phyloP scores from a whole-genome alignment of 2,113 vertebrate species.

The Martes martes region DNA sequence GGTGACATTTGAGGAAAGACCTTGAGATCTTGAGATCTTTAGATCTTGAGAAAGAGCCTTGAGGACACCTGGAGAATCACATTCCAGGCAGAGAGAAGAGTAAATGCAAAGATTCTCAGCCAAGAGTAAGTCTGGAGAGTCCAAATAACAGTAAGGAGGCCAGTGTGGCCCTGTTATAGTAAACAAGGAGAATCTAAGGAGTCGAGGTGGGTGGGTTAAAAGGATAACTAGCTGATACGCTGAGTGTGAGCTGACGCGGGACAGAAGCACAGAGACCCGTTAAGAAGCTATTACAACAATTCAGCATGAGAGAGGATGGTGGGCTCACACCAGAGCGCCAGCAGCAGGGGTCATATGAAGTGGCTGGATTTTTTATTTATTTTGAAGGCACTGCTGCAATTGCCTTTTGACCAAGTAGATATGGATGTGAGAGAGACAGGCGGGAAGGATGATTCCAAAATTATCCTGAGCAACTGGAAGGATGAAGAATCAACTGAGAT shows the following conservation, averaged over 20 bases:
- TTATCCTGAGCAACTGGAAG: background rate
- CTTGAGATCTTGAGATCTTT: too few species aligned
- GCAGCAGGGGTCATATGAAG: background rate
- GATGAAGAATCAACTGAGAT: background rate
- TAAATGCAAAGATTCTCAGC: background rate
- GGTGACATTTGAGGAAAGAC: background rate
- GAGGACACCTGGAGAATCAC: background rate
- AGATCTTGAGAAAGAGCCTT: background rate
- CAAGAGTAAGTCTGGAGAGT: background rate
- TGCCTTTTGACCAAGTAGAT: background rate
- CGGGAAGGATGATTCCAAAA: background rate
- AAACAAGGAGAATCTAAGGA: background rate
- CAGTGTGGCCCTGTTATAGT: background rate
- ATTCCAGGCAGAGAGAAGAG: background rate
- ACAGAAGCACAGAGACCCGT: background rate
- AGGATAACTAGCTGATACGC: background rate
- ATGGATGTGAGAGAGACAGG: background rate
- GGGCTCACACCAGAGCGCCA: background rate
- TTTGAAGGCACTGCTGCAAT: background rate
- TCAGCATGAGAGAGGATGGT: background rate
- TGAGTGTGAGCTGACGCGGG: background rate
- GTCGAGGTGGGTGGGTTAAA: background rate
- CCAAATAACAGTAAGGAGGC: background rate
- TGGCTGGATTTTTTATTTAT: background rate
- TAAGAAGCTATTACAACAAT: background rate